Conservation (phyloP, 2,888 invertebrate genomes). For the Aphrophora alni region DNA sequence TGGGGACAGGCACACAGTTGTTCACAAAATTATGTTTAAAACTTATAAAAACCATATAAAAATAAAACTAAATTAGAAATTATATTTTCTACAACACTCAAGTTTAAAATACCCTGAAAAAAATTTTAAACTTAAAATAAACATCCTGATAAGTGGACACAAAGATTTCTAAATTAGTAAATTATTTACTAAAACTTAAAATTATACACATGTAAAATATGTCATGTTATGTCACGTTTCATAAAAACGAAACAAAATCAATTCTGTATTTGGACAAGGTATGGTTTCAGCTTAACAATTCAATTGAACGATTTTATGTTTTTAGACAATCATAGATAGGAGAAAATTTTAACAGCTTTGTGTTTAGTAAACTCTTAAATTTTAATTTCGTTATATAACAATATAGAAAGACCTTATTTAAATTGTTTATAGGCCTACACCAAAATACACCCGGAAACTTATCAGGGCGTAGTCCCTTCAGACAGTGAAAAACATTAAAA, state of each 20-base stretch:
- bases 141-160: not conserved
- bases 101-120: not conserved
- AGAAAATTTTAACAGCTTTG: not conserved
- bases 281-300: not conserved
- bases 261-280: not conserved
- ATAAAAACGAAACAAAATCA: not conserved
- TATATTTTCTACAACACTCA: not conserved
- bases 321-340: not conserved
- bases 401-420: no score
- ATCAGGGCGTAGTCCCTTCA: no score
- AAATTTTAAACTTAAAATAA: not conserved
- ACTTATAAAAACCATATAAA: not conserved
- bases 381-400: no score
- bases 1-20: conserved; percentile 14
- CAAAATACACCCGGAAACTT: no score
- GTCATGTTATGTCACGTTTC: not conserved
- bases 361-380: not conserved
- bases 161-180: not conserved
- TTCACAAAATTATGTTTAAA: not conserved
- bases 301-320: not conserved
- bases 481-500: no score
- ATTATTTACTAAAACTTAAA: not conserved
- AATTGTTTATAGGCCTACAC: no score
- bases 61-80: not conserved
- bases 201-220: not conserved